Percentiles rank a stretch among this genome's conserved stretches.
These are phyloP conservation scores for Zapus hudsonius DNA, from an alignment of 2,113 vertebrate genomes.

Conservation along the genomic window DNA sequence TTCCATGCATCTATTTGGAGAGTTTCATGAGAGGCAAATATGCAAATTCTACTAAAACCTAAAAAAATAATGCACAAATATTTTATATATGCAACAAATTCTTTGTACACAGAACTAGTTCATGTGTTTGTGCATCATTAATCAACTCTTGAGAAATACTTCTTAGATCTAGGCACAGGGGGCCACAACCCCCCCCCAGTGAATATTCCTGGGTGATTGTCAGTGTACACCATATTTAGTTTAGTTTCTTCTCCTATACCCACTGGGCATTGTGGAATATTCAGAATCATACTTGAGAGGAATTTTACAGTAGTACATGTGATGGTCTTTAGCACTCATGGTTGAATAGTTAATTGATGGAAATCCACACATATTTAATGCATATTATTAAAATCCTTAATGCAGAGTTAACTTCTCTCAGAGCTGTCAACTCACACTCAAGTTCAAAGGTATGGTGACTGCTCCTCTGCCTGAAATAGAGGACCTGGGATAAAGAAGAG, in stretches of 20 bases:
- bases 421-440: background rate
- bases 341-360: conserved; percentile 8
- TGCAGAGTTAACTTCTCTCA: background rate
- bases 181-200: background rate
- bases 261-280: background rate
- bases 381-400: background rate
- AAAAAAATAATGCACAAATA: background rate
- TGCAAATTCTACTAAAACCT: background rate
- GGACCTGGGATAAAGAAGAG: background rate
- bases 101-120: conserved; percentile 7
- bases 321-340: background rate
- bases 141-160: background rate
- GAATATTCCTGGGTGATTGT: background rate
- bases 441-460: background rate
- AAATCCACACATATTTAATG: background rate
- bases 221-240: background rate
- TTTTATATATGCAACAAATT: background rate
- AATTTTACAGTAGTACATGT: background rate
- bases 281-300: background rate
- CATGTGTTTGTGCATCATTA: conserved; percentile 9
- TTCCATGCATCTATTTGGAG: background rate
- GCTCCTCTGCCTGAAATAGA: background rate
- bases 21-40: background rate
- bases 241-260: background rate
- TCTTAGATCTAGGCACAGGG: background rate